These are phyloP conservation scores for Liparis tanakae DNA, from an alignment of 2,797 vertebrate species.

Conservation along the genomic window DNA sequence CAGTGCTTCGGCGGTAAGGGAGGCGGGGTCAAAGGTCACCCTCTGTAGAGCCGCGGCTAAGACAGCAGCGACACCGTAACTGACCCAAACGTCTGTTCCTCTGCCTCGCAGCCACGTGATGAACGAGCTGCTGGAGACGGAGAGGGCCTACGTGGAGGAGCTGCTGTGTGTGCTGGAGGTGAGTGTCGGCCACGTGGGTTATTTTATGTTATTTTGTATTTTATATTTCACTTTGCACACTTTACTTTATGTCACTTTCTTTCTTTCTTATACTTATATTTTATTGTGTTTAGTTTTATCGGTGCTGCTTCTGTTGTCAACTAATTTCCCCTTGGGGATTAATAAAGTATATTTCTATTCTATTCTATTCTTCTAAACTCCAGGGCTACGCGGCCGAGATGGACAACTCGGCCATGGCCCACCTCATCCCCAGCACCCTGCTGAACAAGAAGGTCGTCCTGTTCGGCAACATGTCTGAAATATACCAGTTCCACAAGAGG, in stretches of 20 bases:
- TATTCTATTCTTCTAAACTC: too few relatives aligned
- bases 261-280: too few relatives aligned
- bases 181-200: conserved; percentile 2
- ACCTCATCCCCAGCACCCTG: conserved; percentile 88
- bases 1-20: conserved; percentile 90
- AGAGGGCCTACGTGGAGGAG: conserved; percentile 94
- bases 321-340: too few relatives aligned
- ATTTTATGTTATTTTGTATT: too few relatives aligned
- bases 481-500: conserved; percentile 97
- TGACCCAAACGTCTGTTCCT: neutral
- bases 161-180: conserved; percentile 96
- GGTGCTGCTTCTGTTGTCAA: too few relatives aligned
- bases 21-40: conserved; percentile 9
- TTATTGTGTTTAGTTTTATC: too few relatives aligned
- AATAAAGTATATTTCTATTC: too few relatives aligned
- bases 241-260: too few relatives aligned
- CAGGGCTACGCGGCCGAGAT: conserved; percentile 97
- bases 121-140: conserved; percentile 96
- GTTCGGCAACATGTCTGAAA: conserved; percentile 98
- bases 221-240: too few relatives aligned
- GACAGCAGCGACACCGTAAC: neutral
- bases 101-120: conserved; percentile 90
- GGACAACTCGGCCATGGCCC: conserved; percentile 92
- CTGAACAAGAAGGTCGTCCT: conserved; percentile 93
- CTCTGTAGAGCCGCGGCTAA: neutral